phyloP scores from a whole-genome alignment of 2,113 vertebrate genomes.

The Pachypanchax playfairii region DNA sequence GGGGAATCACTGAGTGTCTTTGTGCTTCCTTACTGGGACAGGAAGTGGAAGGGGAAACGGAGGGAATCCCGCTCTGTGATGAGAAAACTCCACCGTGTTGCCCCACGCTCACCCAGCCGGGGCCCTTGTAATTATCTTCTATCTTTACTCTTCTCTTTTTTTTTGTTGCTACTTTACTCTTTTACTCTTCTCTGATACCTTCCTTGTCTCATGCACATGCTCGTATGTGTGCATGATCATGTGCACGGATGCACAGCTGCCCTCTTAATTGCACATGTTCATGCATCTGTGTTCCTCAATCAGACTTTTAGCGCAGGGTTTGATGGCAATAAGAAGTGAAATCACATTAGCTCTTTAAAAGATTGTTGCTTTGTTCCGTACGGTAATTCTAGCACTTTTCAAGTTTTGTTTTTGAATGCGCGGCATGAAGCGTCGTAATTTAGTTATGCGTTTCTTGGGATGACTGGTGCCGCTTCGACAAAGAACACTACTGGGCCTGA shows the following conservation, averaged over 20 bases:
- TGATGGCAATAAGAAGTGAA: constrained; percentile 32
- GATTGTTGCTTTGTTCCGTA: constrained; percentile 34
- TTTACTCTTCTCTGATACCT: not conserved
- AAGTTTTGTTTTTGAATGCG: constrained; percentile 34
- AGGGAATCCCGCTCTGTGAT: constrained; percentile 73
- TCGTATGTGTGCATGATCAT: not conserved
- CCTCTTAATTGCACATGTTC: constrained; percentile 21
- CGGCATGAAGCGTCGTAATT: constrained; percentile 32
- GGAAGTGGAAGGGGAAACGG: constrained; percentile 72
- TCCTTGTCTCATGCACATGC: not conserved
- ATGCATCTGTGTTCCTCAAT: constrained; percentile 9
- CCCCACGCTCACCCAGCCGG: constrained; percentile 31
- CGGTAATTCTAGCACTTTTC: constrained; percentile 19
- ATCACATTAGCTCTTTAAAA: constrained; percentile 25
- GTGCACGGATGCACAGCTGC: constrained; percentile 7
- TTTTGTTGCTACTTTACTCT: too few species aligned
- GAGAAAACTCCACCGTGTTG: constrained; percentile 50
- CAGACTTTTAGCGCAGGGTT: constrained; percentile 21
- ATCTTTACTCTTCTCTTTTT: constrained; percentile 7
- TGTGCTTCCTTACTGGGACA: constrained; percentile 64
- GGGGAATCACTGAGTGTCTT: constrained; percentile 48
- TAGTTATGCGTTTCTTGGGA: constrained; percentile 29
- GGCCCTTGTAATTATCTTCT: constrained; percentile 15
- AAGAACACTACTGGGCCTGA: constrained; percentile 2
- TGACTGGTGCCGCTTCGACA: constrained; percentile 28